phyloP scores from a whole-genome alignment of 1,140 invertebrate species.

The Acromyrmex charruanus region DNA sequence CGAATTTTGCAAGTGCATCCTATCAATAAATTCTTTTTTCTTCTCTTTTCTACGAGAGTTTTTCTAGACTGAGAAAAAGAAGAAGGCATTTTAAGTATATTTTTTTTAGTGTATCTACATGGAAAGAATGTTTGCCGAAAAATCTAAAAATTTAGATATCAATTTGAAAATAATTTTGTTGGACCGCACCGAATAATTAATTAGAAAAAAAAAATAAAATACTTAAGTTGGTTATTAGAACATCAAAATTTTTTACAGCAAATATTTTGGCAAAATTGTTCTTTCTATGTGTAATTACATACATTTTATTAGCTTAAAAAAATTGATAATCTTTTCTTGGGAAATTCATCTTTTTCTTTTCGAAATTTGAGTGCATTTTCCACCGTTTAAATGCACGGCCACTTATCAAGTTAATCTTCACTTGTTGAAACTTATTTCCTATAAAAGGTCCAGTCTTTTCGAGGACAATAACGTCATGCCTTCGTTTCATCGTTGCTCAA shows the following conservation, averaged over 20 bases:
- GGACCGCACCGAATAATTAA: background rate
- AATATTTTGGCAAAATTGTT: too few species aligned
- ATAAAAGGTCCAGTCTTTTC: background rate
- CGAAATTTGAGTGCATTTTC: background rate
- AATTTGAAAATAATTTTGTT: too few species aligned
- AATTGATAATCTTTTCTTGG: slow-evolving; percentile 6
- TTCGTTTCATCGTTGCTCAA: slow-evolving; percentile 30
- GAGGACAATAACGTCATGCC: slow-evolving; percentile 9
- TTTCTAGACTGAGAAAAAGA: background rate
- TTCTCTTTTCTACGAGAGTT: background rate
- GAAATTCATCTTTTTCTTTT: background rate
- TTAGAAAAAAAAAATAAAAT: background rate
- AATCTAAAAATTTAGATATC: too few species aligned
- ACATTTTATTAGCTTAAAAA: background rate
- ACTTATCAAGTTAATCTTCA: background rate
- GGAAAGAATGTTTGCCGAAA: too few species aligned
- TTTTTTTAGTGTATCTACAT: too few species aligned
- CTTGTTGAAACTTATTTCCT: background rate
- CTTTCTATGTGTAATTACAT: too few species aligned
- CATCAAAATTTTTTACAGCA: too few species aligned
- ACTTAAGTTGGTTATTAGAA: background rate
- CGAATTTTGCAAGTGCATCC: background rate
- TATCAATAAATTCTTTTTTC: background rate
- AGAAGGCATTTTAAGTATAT: too few species aligned
- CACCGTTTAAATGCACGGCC: too few species aligned